Base-by-base conservation (phyloP, 2,888 invertebrate species). In the Mythimna impura region DNA sequence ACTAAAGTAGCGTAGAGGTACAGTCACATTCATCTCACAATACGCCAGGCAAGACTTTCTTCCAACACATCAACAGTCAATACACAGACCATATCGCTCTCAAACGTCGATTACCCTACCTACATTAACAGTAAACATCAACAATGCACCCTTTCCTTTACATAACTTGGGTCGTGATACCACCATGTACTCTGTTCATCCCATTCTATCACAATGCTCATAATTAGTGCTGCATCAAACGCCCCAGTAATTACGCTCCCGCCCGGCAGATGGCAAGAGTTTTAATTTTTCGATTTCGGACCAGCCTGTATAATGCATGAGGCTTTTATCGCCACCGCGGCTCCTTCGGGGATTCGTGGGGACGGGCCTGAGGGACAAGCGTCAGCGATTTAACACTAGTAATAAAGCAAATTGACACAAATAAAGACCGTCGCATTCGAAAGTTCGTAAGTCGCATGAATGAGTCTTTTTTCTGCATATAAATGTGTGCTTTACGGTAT, bases 221-320 rank as follows among this genome's bases (percentile, higher is more conserved):
- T 75, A 83, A 94, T 94, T 93, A 94, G 91, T 89, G 90, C 91
- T 92, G 74, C 92, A 93, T 91, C 84, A 88, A 89, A 88, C 88
- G 88, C 87, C 91, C 90, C 90, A 86, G 91, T 92, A 93, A 93
- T 93, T 93, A 93, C 90, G 87, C 90, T 85, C 80, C 87, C 86
- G 89, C 87, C 91, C 92, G 93, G 90, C 95, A 95, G 95, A 95
- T 95, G 96, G 94, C 93, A 91, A 89, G 91, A 93, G 93, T 95
- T 95, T 93, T 95, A 95, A 96, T 96, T 95, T 96, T 95, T 96
- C 96, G 95, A 95, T 96, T 95, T 96, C 95, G 96, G 94, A 94
- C 96, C 92, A 90, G 89, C 84, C 88, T 96, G 91, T 94, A 95
- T 95, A 93, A 96, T 96, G 95, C 93, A 96, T 94, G 94, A 95